Evolutionary conservation across 2,888 invertebrate genomes (phyloP), one percentile per base, ranked within the genome.

Genomic region (Cyclophora albipunctata): DNA sequence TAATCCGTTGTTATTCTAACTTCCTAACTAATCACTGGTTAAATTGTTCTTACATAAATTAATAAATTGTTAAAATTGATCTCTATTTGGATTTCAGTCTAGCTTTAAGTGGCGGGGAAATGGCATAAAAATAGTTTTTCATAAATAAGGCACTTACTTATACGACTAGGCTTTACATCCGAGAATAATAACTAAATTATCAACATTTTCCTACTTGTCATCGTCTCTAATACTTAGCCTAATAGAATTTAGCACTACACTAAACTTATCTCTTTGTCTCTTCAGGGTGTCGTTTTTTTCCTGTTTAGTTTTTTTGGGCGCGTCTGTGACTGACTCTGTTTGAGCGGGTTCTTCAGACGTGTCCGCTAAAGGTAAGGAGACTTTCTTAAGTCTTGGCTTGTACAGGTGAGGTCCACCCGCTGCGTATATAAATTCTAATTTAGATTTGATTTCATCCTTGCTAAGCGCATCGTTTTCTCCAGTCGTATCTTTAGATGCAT

Each of bases 271-370:
- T 62, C 73, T 84, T 55, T 89, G 88, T 58, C 88, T 63, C 52
- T 81, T 84, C 42, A 89, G 63, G 2, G 89, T 89, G 58, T 89
- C 87, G 50, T 86, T 86, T 62, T 83, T 87, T 41, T 84, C 83
- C 37, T 20, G 20, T 20, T 20, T 20, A 20, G 20, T 20, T 20
- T 20, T 20, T 20, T 20, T 20, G 20, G 20, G 20, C 20, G 20
- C 20, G 53, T 86, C 86, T 5, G 64, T 66, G 0, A 81, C 81
- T 4, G 64, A 64, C 40, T 81, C 81, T 1, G 78, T 75, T 58
- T 77, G 79, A 46, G 75, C 74, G 0, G 78, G 60, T 35, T 87
- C 85, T 52, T 86, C 86, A 1, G 82, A 81, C 2, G 84, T 78
- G 20, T 20, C 20, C 2, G 20, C 20, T 20, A 20, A 20, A 0